Percentiles rank a stretch among this genome's conserved stretches.
These are phyloP conservation scores for Guaruba guarouba DNA, from an alignment of 2,113 vertebrate species.

Conservation along the genomic window DNA sequence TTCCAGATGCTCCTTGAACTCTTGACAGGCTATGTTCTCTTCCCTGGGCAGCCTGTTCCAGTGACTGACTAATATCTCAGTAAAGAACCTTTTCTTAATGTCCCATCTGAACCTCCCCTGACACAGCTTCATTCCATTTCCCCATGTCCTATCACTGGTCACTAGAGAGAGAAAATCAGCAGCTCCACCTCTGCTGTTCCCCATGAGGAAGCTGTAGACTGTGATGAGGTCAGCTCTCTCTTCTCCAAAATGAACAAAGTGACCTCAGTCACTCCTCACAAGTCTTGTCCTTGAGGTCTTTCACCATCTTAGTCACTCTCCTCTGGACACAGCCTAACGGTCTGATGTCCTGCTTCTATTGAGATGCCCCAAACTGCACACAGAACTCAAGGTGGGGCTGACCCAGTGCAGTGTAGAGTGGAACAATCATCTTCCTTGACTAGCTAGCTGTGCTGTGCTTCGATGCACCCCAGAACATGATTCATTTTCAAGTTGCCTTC, in stretches of 20 bases:
- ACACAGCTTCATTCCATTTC: not conserved
- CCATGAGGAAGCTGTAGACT: not conserved
- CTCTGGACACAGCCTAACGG: not conserved
- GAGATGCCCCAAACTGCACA: rapidly evolving
- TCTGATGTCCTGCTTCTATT: not conserved
- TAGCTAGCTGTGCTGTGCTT: not conserved
- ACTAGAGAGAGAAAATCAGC: not conserved
- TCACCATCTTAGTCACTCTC: not conserved
- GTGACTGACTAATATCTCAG: rapidly evolving
- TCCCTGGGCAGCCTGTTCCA: not conserved
- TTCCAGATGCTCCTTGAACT: not conserved
- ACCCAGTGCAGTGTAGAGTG: not conserved
- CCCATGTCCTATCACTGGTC: rapidly evolving
- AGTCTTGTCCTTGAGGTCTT: not conserved
- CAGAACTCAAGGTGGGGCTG: rapidly evolving
- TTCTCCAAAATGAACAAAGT: not conserved
- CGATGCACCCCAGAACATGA: not conserved
- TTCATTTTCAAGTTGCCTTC: not conserved
- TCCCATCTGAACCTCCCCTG: not conserved
- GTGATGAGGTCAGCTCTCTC: not conserved
- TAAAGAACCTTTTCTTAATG: not conserved
- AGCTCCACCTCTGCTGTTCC: not conserved
- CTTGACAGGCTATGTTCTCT: rapidly evolving
- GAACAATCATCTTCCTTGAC: not conserved
- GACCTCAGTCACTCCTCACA: not conserved